Base-by-base conservation (phyloP, 2,113 vertebrate genomes). In the Puma concolor region DNA sequence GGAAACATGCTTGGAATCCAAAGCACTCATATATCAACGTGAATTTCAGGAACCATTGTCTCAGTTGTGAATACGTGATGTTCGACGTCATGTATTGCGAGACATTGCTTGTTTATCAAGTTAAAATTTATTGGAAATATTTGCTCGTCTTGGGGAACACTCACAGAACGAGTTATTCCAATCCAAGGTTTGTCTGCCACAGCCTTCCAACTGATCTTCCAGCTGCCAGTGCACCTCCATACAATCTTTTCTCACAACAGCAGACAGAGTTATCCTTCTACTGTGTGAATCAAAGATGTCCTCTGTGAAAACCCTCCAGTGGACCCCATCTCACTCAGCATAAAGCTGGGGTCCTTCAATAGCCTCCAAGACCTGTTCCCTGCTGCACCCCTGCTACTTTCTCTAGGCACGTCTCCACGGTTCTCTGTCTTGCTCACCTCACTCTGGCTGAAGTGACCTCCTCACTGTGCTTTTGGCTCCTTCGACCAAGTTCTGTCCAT, bases 341-440 rank as follows among this genome's bases (percentile, higher is more conserved):
- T 15, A 72, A 23, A 81, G 31, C 5, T 52, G 23, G 14, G 7
- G n/a, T 21, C 27, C 63, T 72, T 81, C 27, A 0, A 5, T 16
- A n/a, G 36, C 41, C 1, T 54, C 27, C 16, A 41, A 52, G 72
- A 1, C 27, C 17, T 14, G 4, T 38, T 13, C 50, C 33, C 25
- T 6, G 31, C 36, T 19, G 33, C 14, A 36, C 19, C 2, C 19
- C 72, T 13, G 8, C 2, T 23, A 12, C 15, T 15, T 25, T 44
- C 16, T 31, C 31, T 21, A 25, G 25, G 12, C 0, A 14, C 1
- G 1, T 31, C 60, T 69, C 74, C 13, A 2, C 0, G 1, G 21
- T 33, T 41, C 57, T 52, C 7, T 14, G 19, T 9, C 5, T 52
- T 11, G 23, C 27, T 27, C 50, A 25, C 33, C 14, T n/a, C 50